Conservation (phyloP, 1,140 invertebrate species). For the Globodera rostochiensis region DNA sequence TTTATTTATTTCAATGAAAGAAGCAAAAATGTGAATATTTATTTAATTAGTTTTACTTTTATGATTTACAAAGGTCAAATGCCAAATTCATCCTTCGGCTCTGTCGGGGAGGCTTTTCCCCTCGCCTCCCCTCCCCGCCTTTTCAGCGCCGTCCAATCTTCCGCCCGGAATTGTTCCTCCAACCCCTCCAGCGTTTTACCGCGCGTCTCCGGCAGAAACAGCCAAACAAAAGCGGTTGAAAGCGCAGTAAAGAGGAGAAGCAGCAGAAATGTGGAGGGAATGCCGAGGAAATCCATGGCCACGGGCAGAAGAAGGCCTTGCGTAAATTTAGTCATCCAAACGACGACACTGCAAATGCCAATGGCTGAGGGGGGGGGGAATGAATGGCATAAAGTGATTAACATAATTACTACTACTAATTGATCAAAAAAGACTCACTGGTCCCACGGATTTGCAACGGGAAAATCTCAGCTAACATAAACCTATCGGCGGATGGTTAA, state of each 20-base stretch:
- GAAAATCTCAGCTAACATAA: slow-evolving; percentile 25
- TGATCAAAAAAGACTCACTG: slow-evolving; percentile 3
- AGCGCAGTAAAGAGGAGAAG: slow-evolving; percentile 9
- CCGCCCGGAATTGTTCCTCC: slow-evolving; percentile 11
- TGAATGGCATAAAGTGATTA: background rate
- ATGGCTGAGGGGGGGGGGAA: background rate
- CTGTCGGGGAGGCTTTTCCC: background rate
- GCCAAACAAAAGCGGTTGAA: slow-evolving; percentile 23
- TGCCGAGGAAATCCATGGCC: slow-evolving; percentile 15
- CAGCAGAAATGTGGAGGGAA: slow-evolving; percentile 21
- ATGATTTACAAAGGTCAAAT: no score
- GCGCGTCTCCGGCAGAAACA: slow-evolving; percentile 23
- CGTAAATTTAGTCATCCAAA: slow-evolving; percentile 27
- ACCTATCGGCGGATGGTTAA: background rate
- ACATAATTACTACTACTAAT: no score
- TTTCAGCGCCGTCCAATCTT: slow-evolving; percentile 22
- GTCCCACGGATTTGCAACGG: slow-evolving; percentile 24
- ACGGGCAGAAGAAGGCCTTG: slow-evolving; percentile 16
- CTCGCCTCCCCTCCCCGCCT: background rate
- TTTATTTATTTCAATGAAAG: background rate
- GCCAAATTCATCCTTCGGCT: background rate
- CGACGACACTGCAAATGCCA: slow-evolving; percentile 13
- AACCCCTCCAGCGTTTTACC: slow-evolving; percentile 21
- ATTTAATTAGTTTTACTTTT: background rate
- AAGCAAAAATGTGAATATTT: background rate